phyloP scores from a whole-genome alignment of 1,140 invertebrate species.

The Lepidurus apus region DNA sequence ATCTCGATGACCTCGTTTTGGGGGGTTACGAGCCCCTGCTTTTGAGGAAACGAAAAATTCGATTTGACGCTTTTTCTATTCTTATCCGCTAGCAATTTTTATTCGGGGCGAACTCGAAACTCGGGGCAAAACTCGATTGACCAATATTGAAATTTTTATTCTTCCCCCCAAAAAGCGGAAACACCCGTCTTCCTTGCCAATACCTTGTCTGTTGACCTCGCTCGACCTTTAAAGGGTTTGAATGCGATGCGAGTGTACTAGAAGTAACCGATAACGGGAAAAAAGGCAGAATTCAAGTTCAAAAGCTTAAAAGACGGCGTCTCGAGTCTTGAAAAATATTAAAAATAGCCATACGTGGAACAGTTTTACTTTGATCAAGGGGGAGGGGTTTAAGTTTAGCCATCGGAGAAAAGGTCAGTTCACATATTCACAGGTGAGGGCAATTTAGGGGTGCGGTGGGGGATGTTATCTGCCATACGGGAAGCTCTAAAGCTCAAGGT shows the following conservation, averaged over 20 bases:
- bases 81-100: neutral
- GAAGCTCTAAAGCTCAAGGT: neutral
- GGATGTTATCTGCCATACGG: conserved; percentile 14
- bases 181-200: neutral
- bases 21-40: neutral
- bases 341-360: conserved; percentile 15
- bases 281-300: conserved; percentile 9
- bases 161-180: neutral
- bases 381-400: neutral
- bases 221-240: neutral
- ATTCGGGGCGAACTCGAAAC: neutral
- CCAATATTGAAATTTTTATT: neutral
- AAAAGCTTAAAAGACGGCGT: neutral
- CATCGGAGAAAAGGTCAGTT: neutral
- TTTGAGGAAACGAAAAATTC: neutral
- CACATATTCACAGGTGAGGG: neutral
- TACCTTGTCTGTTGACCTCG: neutral
- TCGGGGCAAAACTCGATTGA: neutral
- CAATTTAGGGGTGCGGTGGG: neutral
- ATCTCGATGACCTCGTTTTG: neutral
- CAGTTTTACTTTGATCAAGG: neutral
- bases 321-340: neutral
- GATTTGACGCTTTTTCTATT: neutral
- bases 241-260: neutral
- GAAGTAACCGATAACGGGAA: neutral